Conservation (phyloP, 2,113 vertebrate species). For the Elephas maximus region DNA sequence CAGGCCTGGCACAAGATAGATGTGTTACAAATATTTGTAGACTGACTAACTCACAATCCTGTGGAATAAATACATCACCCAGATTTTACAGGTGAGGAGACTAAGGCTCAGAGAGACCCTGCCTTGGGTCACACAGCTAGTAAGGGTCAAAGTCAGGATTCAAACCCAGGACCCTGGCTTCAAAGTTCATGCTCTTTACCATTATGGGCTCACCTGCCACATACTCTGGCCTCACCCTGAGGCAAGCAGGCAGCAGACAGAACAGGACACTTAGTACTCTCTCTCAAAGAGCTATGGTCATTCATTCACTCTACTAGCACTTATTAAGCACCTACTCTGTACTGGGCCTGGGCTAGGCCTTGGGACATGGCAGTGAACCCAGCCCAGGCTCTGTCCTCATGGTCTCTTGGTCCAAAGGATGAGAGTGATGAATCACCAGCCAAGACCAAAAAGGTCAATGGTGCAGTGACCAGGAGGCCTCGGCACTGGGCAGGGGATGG, state of each 20-base stretch:
- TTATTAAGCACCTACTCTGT: not conserved
- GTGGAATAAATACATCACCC: accelerated
- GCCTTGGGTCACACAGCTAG: not conserved
- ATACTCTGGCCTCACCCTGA: accelerated
- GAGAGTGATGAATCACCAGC: accelerated
- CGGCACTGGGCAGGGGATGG: accelerated
- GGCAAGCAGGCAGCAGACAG: not conserved
- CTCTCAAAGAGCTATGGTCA: not conserved
- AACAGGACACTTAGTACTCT: not conserved
- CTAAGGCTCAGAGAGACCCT: not conserved
- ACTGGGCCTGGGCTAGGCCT: not conserved
- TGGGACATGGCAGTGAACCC: not conserved
- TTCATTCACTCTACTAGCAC: accelerated
- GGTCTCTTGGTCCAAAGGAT: accelerated
- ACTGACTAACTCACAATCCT: not conserved
- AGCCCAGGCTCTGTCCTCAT: not conserved
- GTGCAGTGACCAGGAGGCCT: accelerated
- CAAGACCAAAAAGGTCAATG: not conserved
- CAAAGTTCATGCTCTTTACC: accelerated
- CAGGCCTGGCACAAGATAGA: accelerated
- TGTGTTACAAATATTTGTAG: not conserved
- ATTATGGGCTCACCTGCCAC: not conserved
- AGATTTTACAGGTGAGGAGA: not conserved
- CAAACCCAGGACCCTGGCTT: not conserved
- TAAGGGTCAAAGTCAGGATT: not conserved